Percentiles rank a stretch among this genome's conserved stretches.
These are phyloP conservation scores for Crocodylus rhombifer DNA, from an alignment of 2,797 vertebrate species.

Conservation along the genomic window DNA sequence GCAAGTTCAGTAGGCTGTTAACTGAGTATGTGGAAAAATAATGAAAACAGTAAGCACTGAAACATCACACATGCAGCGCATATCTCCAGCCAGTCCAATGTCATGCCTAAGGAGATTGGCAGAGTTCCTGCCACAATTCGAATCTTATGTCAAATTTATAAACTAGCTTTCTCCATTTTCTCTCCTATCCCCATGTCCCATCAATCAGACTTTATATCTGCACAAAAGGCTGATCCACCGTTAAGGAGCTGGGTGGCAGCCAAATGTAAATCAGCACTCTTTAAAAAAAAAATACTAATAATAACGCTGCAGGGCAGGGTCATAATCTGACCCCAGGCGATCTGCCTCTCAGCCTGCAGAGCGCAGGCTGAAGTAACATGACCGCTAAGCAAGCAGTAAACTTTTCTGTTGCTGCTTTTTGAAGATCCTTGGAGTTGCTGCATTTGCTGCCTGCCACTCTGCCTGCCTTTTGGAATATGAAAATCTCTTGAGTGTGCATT, in stretches of 20 bases:
- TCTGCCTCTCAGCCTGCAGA: conserved; percentile 55
- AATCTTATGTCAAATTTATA: conserved; percentile 79
- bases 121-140: conserved; percentile 65
- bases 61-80: conserved; percentile 44
- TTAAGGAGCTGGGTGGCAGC: conserved; percentile 67
- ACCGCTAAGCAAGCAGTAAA: conserved; percentile 25
- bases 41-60: conserved; percentile 65
- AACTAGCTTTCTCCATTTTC: conserved; percentile 73
- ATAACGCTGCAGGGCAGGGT: conserved; percentile 66
- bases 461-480: conserved; percentile 70
- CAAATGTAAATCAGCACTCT: conserved; percentile 70
- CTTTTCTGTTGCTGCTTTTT: conserved; percentile 67
- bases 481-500: conserved; percentile 72
- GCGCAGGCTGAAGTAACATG: conserved; percentile 57
- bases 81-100: conserved; percentile 67
- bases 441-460: conserved; percentile 61
- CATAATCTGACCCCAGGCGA: conserved; percentile 72
- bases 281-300: neutral
- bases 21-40: conserved; percentile 53
- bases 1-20: conserved; percentile 60
- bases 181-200: conserved; percentile 35
- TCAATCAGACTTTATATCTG: conserved; percentile 73
- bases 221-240: conserved; percentile 69
- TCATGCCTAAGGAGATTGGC: conserved; percentile 70
- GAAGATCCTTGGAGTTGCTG: conserved; percentile 68